Conservation (phyloP, 2,888 invertebrate species). For the Oscheius sp. region DNA sequence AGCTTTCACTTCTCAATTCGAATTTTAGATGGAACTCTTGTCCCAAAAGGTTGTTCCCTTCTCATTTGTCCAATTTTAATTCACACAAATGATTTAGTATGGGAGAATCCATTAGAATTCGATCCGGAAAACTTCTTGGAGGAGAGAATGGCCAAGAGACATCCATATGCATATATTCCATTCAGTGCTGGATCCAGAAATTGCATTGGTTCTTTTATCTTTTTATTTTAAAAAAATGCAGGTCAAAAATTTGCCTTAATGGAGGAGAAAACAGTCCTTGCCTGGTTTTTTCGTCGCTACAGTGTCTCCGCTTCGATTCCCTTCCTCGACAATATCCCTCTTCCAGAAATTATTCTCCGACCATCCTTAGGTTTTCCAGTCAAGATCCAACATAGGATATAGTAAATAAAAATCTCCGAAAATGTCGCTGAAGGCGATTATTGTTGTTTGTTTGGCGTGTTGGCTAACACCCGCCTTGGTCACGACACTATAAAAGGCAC, state of each 20-base stretch:
- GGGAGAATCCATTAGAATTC: slow-evolving; percentile 31
- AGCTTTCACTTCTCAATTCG: background rate
- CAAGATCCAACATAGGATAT: too few species aligned
- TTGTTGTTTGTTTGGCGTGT: too few species aligned
- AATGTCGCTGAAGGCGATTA: too few species aligned
- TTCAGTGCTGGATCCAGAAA: slow-evolving; percentile 74
- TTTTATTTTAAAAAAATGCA: background rate
- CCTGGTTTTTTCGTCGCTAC: slow-evolving; percentile 70
- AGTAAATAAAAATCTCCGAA: too few species aligned
- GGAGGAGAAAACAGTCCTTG: slow-evolving; percentile 71
- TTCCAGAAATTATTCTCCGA: slow-evolving; percentile 54
- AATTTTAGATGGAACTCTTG: slow-evolving; percentile 39
- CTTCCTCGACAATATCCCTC: slow-evolving; percentile 44
- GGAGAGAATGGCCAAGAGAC: slow-evolving; percentile 60
- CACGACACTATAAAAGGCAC: too few species aligned
- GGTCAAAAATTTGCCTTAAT: slow-evolving; percentile 54
- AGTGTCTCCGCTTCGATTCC: slow-evolving; percentile 45
- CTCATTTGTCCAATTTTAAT: slow-evolving; percentile 44
- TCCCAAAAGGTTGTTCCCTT: slow-evolving; percentile 45
- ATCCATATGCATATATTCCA: slow-evolving; percentile 73
- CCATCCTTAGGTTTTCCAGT: slow-evolving; percentile 51
- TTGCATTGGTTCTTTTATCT: slow-evolving; percentile 70
- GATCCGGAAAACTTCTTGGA: slow-evolving; percentile 50
- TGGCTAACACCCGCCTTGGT: too few species aligned
- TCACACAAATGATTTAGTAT: slow-evolving; percentile 41